Base-by-base conservation (phyloP, 64 coral and sea anemone species). In the Montipora efflorescens region DNA sequence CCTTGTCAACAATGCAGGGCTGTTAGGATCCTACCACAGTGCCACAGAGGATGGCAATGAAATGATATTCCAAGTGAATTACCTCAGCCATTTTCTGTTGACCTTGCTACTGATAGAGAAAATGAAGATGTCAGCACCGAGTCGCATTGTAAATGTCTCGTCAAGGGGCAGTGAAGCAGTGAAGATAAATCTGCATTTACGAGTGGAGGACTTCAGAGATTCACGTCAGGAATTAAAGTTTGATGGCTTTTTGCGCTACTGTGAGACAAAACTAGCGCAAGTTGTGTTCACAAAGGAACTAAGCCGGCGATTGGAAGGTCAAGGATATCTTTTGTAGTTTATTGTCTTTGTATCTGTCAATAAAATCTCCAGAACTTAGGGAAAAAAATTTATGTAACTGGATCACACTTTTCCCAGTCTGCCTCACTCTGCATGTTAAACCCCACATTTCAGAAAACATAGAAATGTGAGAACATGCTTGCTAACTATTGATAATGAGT, bases 1-100 rank as follows among this genome's bases (percentile, higher is more conserved):
- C 46, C 91, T 98, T 59, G 50, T 98, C 4, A 95, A 98, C 80
- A 98, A 98, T 93, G 96, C 96, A 25, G 96, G 96, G 4, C 8
- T 47, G 0, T 14, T 5, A 2, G 21, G 9, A 15, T 6, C 11
- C 11, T 90, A 93, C 36, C 36, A 36, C 55, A 50, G 28, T 52
- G 13, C 90, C 18, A 96, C 95, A 45, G 75, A 90, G 84, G 95
- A 96, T 94, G 95, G 92, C 10, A 94, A 87, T 73, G 89, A 94
- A 62, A 89, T 22, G 13, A 81, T 21, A 0, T 90, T 94, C 62
- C 91, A 93, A 87, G 81, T 96, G 7, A 96, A 96, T 81, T 94
- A 96, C 14, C 47, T 96, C 47, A 88, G 95, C 55, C 95, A 96
- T 57, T 96, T 96, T 44, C 88, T 96, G 44, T 81, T 96, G 46